Base-by-base conservation (phyloP, 2,888 invertebrate genomes). In the Schrankia costaestrigalis region DNA sequence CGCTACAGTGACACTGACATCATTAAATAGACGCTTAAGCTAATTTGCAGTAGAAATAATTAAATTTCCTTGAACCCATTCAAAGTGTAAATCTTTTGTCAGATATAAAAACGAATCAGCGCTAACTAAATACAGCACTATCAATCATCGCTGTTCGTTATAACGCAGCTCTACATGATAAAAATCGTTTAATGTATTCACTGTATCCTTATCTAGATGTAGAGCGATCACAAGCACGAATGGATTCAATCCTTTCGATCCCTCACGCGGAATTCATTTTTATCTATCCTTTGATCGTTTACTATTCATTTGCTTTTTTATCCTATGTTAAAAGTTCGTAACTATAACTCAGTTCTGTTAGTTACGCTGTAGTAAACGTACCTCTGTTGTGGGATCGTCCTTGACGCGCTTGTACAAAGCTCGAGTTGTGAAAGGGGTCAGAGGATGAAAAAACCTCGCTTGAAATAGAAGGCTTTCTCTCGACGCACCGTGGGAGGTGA, bases 401-500 rank as follows among this genome's bases (percentile, higher is more conserved):
- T 52, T 58, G 35, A 45, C 35, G 34, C 35, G 27, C 24, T 47
- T 41, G 34, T 48, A 46, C 47, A 49, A 41, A 44, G 35, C 48
- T n/a, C 41, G 46, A 42, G 35, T 35, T 38, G 41, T 43, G 47
- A 73, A 69, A 65, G 63, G 49, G 69, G 63, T 62, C 67, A 58
- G 56, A 63, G 58, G 62, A 71, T 52, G 54, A 69, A 72, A 70
- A 73, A 66, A 59, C 63, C 59, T 49, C 48, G 62, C 56, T 61
- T 50, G 47, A 56, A 65, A 56, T 57, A 60, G 39, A 53, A 42
- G 50, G 71, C 77, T 83, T 83, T 83, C 84, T 76, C 64, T 58
- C 30, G 62, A 59, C 8, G 63, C 66, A 68, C 63, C 58, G 75
- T 72, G 72, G 68, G 74, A 71, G 80, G 84, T 81, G 85, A 84